These are phyloP conservation scores for Podotricha telesiphe DNA, from an alignment of 2,888 invertebrate species.

Conservation along the genomic window DNA sequence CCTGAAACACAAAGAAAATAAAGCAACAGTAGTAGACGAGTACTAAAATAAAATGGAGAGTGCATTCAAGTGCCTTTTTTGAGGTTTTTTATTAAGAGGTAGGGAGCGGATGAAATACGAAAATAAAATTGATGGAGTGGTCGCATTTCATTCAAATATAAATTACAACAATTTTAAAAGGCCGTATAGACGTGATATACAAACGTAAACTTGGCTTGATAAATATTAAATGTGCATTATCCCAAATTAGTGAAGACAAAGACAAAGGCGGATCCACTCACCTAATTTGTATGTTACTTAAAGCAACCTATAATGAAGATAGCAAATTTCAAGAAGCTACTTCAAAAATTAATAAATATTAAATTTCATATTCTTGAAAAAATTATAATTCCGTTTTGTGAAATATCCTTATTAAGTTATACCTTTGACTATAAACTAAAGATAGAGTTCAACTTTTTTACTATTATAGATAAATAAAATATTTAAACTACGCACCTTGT, in stretches of 20 bases:
- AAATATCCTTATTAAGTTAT: too few relatives aligned
- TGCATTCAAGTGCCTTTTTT: slow-evolving; percentile 10
- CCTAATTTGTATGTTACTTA: background rate
- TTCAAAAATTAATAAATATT: background rate
- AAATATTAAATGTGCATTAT: slow-evolving; percentile 3
- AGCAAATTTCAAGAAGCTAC: background rate
- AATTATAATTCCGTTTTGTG: too few relatives aligned
- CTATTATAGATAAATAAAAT: too few relatives aligned
- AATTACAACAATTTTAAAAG: background rate
- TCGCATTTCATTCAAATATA: slow-evolving; percentile 19
- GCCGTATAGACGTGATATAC: background rate
- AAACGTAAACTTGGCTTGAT: background rate
- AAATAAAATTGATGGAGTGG: slow-evolving; percentile 25
- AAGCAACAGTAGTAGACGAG: background rate
- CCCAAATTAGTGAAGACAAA: background rate
- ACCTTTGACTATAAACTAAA: too few relatives aligned
- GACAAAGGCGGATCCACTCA: background rate
- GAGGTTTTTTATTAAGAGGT: slow-evolving; percentile 15
- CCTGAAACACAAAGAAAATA: background rate
- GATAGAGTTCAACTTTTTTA: too few relatives aligned
- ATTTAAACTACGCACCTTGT: too few relatives aligned
- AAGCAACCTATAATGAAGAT: background rate
- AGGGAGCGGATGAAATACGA: slow-evolving; percentile 12
- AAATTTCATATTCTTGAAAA: background rate
- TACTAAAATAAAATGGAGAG: slow-evolving; percentile 10